Evolutionary conservation across 2,113 vertebrate genomes (phyloP).

Genomic region (Dryoscopus gambensis): DNA sequence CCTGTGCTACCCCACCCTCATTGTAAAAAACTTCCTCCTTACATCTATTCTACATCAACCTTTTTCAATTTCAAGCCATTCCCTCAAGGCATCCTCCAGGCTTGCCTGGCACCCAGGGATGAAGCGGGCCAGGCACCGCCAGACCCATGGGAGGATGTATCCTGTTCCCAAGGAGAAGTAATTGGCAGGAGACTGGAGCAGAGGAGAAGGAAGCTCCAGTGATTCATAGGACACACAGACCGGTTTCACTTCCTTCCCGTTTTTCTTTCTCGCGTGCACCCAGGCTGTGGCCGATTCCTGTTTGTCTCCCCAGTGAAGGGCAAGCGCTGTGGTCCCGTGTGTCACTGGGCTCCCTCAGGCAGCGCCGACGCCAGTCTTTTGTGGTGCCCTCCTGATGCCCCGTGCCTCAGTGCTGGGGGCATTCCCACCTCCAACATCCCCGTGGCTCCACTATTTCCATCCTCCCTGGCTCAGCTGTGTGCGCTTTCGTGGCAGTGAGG

Average conservation of each 20-base stretch:
- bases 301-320: not conserved
- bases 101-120: not conserved
- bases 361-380: rapidly evolving
- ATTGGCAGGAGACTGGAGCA: not conserved
- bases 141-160: not conserved
- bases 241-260: not conserved
- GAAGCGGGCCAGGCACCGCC: rapidly evolving
- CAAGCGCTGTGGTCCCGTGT: rapidly evolving
- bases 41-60: no score
- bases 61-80: not conserved
- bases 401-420: not conserved
- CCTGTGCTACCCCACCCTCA: not conserved
- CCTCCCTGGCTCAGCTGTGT: not conserved
- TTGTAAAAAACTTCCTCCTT: not conserved
- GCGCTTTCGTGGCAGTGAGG: not conserved
- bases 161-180: not conserved
- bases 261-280: rapidly evolving
- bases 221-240: not conserved
- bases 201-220: not conserved
- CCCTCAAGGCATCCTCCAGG: rapidly evolving
- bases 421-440: not conserved
- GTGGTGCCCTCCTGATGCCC: not conserved
- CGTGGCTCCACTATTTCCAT: rapidly evolving
- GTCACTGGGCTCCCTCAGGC: not conserved
- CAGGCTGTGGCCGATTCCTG: not conserved